Conservation (phyloP, 2,113 vertebrate genomes). For the Lathamus discolor region DNA sequence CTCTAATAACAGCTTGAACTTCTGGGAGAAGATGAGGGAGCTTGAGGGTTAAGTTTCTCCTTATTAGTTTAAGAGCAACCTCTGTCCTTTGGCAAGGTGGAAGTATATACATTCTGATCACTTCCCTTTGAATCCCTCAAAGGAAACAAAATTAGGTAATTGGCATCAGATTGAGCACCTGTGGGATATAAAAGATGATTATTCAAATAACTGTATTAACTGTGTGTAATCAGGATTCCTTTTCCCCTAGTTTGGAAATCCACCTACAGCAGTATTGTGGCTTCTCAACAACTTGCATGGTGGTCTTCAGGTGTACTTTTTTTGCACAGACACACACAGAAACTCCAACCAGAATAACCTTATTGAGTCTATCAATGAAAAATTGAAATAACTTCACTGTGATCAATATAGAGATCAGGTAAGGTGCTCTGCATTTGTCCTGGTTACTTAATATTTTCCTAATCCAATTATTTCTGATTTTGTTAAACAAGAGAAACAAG, state of each 20-base stretch:
- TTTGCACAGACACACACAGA: not conserved
- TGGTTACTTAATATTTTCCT: not conserved
- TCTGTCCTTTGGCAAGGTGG: not conserved
- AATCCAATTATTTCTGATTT: not conserved
- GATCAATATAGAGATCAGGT: not conserved
- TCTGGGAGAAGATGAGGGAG: not conserved
- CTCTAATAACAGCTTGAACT: not conserved
- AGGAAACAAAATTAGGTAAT: not conserved
- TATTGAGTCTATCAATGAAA: not conserved
- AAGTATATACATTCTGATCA: not conserved
- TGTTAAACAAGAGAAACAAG: not conserved
- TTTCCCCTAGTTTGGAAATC: not conserved
- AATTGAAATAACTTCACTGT: not conserved
- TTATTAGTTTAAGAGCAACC: not conserved
- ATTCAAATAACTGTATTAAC: not conserved
- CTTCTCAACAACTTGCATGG: not conserved
- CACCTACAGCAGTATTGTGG: not conserved
- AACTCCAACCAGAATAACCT: not conserved
- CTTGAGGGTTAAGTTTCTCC: not conserved
- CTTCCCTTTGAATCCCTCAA: not conserved
- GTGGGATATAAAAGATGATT: not conserved
- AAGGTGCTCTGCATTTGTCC: not conserved
- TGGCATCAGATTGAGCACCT: not conserved
- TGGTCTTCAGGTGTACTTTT: not conserved
- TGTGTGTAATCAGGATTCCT: not conserved